Evolutionary conservation across 2,888 invertebrate genomes (phyloP).

Genomic region (Dynastes grantii): DNA sequence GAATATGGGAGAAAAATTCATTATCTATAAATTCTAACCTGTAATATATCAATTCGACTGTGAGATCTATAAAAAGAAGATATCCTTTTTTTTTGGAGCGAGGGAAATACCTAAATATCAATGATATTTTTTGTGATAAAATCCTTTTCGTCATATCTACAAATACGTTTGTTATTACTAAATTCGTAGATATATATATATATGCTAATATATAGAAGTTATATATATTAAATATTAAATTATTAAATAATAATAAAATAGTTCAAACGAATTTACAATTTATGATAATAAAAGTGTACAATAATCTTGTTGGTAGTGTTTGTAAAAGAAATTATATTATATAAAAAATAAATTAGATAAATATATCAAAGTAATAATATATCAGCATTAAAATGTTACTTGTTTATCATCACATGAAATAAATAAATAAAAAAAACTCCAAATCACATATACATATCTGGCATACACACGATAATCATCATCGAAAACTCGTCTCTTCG

Average conservation of each 20-base stretch:
- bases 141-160: conserved; percentile 11
- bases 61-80: not conserved
- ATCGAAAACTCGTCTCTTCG: not conserved
- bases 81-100: not conserved
- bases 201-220: conserved; percentile 1
- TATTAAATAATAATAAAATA: conserved; percentile 27
- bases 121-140: conserved; percentile 41
- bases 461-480: not conserved
- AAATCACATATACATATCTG: not conserved
- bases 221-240: conserved; percentile 3
- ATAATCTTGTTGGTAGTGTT: conserved; percentile 44
- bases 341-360: conserved; percentile 20
- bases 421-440: not conserved
- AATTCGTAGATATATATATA: not conserved
- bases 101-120: conserved; percentile 21
- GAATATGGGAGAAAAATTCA: no score
- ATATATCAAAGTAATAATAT: conserved; percentile 4
- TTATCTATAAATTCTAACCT: no score
- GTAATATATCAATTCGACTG: conserved; percentile 8
- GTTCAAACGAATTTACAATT: conserved; percentile 50
- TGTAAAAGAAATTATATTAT: conserved; percentile 18
- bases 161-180: not conserved
- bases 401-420: not conserved
- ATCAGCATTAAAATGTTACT: not conserved
- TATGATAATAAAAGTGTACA: conserved; percentile 51